Percentiles rank a stretch among this genome's conserved stretches.
Conservation (phyloP, 2,888 invertebrate species). For the Busseola fusca region DNA sequence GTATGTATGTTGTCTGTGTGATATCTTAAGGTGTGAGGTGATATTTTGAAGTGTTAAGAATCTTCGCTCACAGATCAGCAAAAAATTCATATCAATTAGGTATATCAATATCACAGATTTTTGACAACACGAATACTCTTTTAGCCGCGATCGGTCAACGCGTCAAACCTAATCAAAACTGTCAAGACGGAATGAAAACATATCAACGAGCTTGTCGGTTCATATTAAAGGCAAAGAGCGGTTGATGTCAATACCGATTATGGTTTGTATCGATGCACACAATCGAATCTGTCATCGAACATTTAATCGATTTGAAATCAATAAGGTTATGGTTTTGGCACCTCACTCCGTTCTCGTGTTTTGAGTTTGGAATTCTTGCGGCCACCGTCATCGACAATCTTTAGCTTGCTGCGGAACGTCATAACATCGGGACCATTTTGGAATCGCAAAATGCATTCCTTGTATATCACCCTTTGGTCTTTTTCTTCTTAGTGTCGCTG, state of each 20-base stretch:
- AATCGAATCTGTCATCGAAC: slow-evolving; percentile 61
- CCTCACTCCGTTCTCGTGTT: slow-evolving; percentile 39
- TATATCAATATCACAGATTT: slow-evolving; percentile 50
- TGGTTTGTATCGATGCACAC: slow-evolving; percentile 62
- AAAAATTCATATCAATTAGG: slow-evolving; percentile 24
- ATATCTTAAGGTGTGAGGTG: not conserved
- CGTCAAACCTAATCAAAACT: slow-evolving; percentile 59
- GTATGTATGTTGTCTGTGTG: too few relatives aligned
- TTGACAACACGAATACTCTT: slow-evolving; percentile 58
- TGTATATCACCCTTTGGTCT: not conserved
- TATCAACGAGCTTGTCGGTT: slow-evolving; percentile 64
- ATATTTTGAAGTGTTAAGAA: too few relatives aligned
- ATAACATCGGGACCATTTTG: slow-evolving; percentile 1
- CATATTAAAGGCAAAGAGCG: slow-evolving; percentile 55
- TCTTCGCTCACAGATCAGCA: slow-evolving; percentile 1
- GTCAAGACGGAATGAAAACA: slow-evolving; percentile 63
- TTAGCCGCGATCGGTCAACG: slow-evolving; percentile 57
- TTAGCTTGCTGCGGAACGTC: slow-evolving; percentile 6
- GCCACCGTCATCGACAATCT: slow-evolving; percentile 17
- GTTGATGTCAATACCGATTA: slow-evolving; percentile 61
- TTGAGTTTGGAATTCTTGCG: slow-evolving; percentile 40
- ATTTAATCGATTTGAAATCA: slow-evolving; percentile 64
- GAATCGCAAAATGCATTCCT: slow-evolving; percentile 3
- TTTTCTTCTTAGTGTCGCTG: not conserved
- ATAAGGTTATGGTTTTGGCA: slow-evolving; percentile 59